These are phyloP conservation scores for Pteromalus puparum DNA, from an alignment of 1,140 invertebrate species.

Conservation along the genomic window DNA sequence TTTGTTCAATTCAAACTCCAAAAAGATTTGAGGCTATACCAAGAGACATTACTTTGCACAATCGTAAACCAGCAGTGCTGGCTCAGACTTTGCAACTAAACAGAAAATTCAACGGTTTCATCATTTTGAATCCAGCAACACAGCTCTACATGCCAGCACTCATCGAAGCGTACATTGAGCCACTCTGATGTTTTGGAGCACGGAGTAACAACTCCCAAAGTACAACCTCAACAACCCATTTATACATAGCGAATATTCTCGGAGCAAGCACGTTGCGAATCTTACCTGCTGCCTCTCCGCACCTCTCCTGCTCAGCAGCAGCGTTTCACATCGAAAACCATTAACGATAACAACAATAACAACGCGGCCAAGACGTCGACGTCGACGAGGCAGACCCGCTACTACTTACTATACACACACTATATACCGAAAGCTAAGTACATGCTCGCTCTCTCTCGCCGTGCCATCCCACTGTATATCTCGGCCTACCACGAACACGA, in stretches of 20 bases:
- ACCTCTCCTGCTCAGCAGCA: not conserved
- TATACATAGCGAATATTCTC: too few species aligned
- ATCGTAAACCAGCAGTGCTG: too few species aligned
- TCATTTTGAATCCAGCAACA: not conserved
- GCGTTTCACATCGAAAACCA: slow-evolving; percentile 10
- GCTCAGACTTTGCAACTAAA: not conserved
- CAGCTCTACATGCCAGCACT: not conserved
- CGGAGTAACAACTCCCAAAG: not conserved
- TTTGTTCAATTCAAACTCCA: too few species aligned
- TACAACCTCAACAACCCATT: not conserved
- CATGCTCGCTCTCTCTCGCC: slow-evolving; percentile 2
- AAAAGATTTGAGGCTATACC: too few species aligned
- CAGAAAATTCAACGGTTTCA: not conserved
- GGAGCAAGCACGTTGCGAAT: not conserved
- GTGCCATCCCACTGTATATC: not conserved
- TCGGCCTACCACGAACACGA: not conserved
- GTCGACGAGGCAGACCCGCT: not conserved
- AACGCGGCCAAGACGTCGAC: not conserved
- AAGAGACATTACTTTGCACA: too few species aligned
- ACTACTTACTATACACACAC: not conserved
- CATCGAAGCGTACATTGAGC: not conserved
- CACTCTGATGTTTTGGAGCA: not conserved
- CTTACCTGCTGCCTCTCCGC: slow-evolving; percentile 26
- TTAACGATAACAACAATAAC: not conserved
- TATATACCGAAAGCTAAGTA: slow-evolving; percentile 10